Base-by-base conservation (phyloP, 2,888 invertebrate genomes). In the Cephus runcator region DNA sequence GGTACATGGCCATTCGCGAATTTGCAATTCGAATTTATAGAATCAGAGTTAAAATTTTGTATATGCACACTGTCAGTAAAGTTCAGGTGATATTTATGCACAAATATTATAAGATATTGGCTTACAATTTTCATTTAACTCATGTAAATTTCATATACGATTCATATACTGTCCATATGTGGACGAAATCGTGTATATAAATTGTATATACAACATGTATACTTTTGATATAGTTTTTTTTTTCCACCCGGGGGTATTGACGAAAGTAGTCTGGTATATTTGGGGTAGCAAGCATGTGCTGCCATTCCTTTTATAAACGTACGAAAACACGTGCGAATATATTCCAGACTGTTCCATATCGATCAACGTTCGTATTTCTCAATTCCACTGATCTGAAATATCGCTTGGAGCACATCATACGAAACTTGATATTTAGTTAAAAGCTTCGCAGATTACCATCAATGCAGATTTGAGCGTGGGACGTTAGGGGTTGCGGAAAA, bases 401-500 rank as follows among this genome's bases (percentile, higher is more conserved):
- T 56, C 40, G 23, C 23, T 56, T 56, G 40, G 40, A 23, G 40
- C 23, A 15, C 40, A 56, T 11, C n/a, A 35, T 68, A 76, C 35
- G 76, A 76, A 76, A 9, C 73, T 76, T 75, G 83, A 86, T 83
- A 84, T 83, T 84, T 82, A 83, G 83, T 86, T 86, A 85, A 88
- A 88, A 88, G 85, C 85, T 81, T 77, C 82, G 80, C 75, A 83
- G 86, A 87, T 87, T 88, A 85, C 82, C 85, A 85, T 84, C 84
- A 82, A 86, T 85, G 85, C 83, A 84, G 83, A 86, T 85, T 86
- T 81, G 77, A 75, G 76, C 77, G 79, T 76, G 34, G 30, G 69
- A 23, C 36, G 33, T 34, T 30, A 82, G 74, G 76, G 73, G 69
- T 76, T 75, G 77, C 76, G 78, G 79, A 79, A 79, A 82, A 75